These are phyloP conservation scores for Colletes collaris DNA, from an alignment of 2,888 invertebrate species.

Conservation along the genomic window DNA sequence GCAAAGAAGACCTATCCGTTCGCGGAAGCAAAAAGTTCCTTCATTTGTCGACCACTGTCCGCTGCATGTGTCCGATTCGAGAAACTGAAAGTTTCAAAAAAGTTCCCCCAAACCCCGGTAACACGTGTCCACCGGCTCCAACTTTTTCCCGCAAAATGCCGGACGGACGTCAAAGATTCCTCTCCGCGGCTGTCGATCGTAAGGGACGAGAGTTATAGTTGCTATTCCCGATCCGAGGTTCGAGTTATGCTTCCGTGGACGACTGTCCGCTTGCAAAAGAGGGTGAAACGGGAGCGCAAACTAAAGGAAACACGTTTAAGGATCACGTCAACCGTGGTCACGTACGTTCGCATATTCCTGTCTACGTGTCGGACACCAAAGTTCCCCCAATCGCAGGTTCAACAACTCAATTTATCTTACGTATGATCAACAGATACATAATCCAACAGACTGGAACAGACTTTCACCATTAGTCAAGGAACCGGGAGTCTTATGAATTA, in stretches of 20 bases:
- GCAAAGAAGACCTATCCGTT: slow-evolving; percentile 21
- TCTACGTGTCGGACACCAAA: background rate
- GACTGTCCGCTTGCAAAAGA: slow-evolving; percentile 25
- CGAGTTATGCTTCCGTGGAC: slow-evolving; percentile 20
- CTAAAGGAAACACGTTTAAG: slow-evolving; percentile 39
- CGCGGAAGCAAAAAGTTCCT: slow-evolving; percentile 62
- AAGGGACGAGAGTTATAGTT: background rate
- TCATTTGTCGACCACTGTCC: slow-evolving; percentile 57
- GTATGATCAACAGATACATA: slow-evolving; percentile 4
- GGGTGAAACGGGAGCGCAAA: slow-evolving; percentile 21
- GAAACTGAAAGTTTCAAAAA: slow-evolving; percentile 49
- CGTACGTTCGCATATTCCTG: slow-evolving; percentile 22
- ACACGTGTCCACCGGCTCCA: slow-evolving; percentile 55
- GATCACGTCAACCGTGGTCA: slow-evolving; percentile 27
- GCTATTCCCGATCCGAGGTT: slow-evolving; percentile 32
- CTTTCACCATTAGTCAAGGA: no score
- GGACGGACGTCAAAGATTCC: slow-evolving; percentile 46
- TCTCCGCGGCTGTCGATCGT: slow-evolving; percentile 43
- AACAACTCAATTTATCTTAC: slow-evolving; percentile 7
- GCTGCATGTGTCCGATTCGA: slow-evolving; percentile 29
- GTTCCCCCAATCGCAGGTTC: background rate
- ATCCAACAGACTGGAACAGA: no score
- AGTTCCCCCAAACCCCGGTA: slow-evolving; percentile 21
- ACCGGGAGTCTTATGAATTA: no score
- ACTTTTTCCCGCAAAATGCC: slow-evolving; percentile 31